A percentile compares a stretch with the other conserved stretches of the same genome.
Conservation (phyloP, 2,888 invertebrate species). For the Cerastoderma edule region DNA sequence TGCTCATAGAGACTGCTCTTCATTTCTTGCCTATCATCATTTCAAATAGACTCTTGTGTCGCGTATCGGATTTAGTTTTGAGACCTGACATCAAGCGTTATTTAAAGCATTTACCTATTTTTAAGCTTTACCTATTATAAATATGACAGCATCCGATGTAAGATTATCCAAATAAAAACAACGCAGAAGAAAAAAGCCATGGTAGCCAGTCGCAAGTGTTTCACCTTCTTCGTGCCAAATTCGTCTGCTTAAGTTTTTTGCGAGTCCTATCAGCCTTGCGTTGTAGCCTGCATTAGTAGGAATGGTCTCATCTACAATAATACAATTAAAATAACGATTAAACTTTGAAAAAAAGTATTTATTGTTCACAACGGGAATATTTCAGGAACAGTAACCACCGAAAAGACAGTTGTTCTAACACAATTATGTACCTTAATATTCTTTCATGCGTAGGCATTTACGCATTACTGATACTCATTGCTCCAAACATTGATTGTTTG, state of each 20-base stretch:
- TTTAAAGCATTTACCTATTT: no score
- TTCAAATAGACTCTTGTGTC: no score
- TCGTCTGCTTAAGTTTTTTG: background rate
- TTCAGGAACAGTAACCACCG: background rate
- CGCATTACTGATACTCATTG: no score
- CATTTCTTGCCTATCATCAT: no score
- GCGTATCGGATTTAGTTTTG: no score
- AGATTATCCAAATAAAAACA: background rate
- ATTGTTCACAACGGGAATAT: background rate
- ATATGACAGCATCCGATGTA: background rate
- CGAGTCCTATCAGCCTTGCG: background rate
- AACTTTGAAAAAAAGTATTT: background rate
- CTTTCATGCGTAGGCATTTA: no score
- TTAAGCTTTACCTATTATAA: constrained; percentile 8
- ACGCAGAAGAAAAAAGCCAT: background rate
- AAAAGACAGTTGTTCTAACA: background rate
- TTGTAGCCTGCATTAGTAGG: background rate
- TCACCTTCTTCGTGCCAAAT: background rate
- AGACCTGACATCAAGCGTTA: no score
- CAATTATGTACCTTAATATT: background rate
- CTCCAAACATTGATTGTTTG: no score
- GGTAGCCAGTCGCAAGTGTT: background rate
- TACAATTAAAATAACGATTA: background rate
- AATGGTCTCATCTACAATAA: background rate
- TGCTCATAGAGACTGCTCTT: no score